Conservation (phyloP, 2,113 vertebrate species). For the Cariama cristata region DNA sequence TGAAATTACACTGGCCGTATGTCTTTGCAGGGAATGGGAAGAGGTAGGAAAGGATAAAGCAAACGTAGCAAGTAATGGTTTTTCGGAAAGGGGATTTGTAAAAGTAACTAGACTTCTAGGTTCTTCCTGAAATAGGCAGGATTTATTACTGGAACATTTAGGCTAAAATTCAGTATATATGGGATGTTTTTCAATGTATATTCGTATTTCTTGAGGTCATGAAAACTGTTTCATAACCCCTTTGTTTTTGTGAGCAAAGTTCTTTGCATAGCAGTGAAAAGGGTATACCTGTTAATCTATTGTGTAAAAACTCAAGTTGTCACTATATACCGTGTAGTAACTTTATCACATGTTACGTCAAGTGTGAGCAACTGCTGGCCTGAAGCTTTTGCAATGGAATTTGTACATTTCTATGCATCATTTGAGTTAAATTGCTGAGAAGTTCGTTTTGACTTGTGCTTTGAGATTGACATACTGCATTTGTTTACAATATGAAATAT, state of each 20-base stretch:
- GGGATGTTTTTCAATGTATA: slow-evolving; percentile 64
- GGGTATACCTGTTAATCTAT: slow-evolving; percentile 59
- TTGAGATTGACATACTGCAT: slow-evolving; percentile 70
- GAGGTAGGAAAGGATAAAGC: slow-evolving; percentile 19
- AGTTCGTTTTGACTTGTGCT: slow-evolving; percentile 76
- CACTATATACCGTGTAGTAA: slow-evolving; percentile 72
- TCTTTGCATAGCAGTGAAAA: slow-evolving; percentile 67
- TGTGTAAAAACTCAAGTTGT: slow-evolving; percentile 66
- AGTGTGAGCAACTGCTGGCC: slow-evolving; percentile 73
- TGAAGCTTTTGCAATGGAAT: slow-evolving; percentile 71
- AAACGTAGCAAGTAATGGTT: background rate
- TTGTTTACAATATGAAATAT: slow-evolving; percentile 77
- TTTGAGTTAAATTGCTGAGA: slow-evolving; percentile 77
- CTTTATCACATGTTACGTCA: slow-evolving; percentile 69
- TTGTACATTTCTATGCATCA: slow-evolving; percentile 75
- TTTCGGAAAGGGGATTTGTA: background rate
- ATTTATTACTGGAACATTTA: slow-evolving; percentile 59
- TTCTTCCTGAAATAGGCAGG: slow-evolving; percentile 60
- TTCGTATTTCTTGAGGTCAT: slow-evolving; percentile 65
- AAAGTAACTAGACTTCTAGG: slow-evolving; percentile 46
- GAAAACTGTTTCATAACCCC: slow-evolving; percentile 60
- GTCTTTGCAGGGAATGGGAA: slow-evolving; percentile 21
- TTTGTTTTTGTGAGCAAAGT: slow-evolving; percentile 58
- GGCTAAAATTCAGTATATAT: slow-evolving; percentile 62
- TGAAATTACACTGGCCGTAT: background rate